These are phyloP conservation scores for Artemia sinica DNA, from an alignment of 2,888 invertebrate species.

Conservation along the genomic window DNA sequence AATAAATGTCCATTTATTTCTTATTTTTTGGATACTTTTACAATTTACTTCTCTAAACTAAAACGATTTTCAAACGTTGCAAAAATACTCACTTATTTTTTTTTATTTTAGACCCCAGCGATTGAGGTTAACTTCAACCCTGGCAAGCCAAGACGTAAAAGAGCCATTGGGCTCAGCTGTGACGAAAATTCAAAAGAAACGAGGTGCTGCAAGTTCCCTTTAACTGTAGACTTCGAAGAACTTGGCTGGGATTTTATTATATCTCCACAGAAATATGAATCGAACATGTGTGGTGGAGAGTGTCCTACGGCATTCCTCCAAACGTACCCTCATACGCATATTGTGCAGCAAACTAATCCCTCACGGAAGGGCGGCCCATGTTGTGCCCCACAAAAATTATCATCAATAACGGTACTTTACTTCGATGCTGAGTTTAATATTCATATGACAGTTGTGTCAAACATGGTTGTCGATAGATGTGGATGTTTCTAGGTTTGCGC, in stretches of 20 bases:
- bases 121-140: constrained; percentile 35
- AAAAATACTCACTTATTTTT: too few relatives aligned
- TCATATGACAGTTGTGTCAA: constrained; percentile 68
- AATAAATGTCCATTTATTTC: too few relatives aligned
- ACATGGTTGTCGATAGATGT: constrained; percentile 85
- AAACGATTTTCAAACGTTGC: too few relatives aligned
- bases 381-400: constrained; percentile 75
- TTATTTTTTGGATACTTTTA: too few relatives aligned
- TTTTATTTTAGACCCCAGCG: constrained; percentile 38
- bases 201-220: constrained; percentile 81
- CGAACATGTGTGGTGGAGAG: constrained; percentile 88
- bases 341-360: constrained; percentile 60
- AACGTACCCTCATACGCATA: constrained; percentile 69
- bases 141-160: constrained; percentile 45
- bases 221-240: constrained; percentile 78
- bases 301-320: constrained; percentile 75
- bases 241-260: constrained; percentile 98
- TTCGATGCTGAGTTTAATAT: constrained; percentile 74
- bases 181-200: constrained; percentile 59
- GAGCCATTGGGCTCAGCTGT: constrained; percentile 65
- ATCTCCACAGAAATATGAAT: constrained; percentile 81
- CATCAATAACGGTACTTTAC: constrained; percentile 73
- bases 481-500: constrained; percentile 54
- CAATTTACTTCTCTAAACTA: too few relatives aligned
- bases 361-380: constrained; percentile 67